Conservation (phyloP, 1,140 invertebrate genomes). For the Mamestra configurata region DNA sequence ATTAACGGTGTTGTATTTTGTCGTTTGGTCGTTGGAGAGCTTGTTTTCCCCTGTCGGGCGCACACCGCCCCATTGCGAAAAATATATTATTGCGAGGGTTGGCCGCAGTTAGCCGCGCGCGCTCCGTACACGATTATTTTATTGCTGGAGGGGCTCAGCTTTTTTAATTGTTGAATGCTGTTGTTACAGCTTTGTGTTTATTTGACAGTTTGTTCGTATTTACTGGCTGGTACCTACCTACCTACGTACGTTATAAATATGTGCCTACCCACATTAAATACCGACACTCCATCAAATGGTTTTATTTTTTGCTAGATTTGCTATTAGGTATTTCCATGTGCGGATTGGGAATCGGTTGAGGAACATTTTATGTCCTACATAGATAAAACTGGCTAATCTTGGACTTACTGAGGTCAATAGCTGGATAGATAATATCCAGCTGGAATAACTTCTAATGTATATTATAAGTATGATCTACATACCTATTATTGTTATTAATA, state of each 20-base stretch:
- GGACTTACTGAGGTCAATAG: no score
- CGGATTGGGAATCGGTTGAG: no score
- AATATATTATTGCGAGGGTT: conserved; percentile 76
- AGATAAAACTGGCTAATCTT: no score
- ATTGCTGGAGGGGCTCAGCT: conserved; percentile 63
- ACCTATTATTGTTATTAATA: no score
- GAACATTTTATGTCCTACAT: no score
- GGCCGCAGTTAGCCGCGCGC: conserved; percentile 66
- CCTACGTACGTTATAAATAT: neutral
- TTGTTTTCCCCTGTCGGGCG: conserved; percentile 65
- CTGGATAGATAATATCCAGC: no score
- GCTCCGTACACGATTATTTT: conserved; percentile 66
- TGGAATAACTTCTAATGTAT: no score
- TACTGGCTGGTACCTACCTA: neutral
- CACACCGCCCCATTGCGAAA: conserved; percentile 76
- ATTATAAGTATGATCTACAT: no score
- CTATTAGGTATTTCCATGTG: no score
- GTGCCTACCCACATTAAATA: neutral
- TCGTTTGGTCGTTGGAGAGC: conserved; percentile 43
- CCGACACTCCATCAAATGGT: no score
- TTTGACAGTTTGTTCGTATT: neutral
- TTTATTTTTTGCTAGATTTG: no score
- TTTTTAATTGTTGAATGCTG: conserved; percentile 52
- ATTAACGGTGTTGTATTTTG: conserved; percentile 45
- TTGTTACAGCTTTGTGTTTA: conserved; percentile 1